phyloP scores from a whole-genome alignment of 2,113 vertebrate species.

The Tenrec ecaudatus region DNA sequence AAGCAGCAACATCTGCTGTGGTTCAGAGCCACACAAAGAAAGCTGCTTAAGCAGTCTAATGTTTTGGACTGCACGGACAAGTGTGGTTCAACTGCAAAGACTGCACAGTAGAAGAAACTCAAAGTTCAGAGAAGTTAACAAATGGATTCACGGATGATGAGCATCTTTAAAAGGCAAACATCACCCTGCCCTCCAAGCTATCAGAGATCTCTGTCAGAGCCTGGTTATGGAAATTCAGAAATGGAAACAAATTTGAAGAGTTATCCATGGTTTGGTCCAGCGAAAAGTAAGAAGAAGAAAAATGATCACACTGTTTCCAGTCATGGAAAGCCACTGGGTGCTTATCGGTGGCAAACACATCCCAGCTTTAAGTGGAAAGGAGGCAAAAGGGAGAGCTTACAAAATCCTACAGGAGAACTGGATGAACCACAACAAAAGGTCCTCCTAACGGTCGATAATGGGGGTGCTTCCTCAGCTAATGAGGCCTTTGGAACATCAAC shows the following conservation, averaged over 20 bases:
- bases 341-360: constrained; percentile 82
- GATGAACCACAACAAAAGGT: constrained; percentile 31
- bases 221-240: constrained; percentile 76
- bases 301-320: constrained; percentile 73
- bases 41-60: constrained; percentile 72
- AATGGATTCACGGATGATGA: constrained; percentile 83
- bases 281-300: constrained; percentile 82
- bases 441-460: constrained; percentile 26
- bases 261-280: constrained; percentile 81
- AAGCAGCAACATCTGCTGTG: constrained; percentile 79
- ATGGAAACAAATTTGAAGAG: constrained; percentile 76
- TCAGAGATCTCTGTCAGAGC: constrained; percentile 85
- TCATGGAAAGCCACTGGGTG: constrained; percentile 72
- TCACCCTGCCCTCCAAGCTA: constrained; percentile 79
- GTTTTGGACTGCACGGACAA: constrained; percentile 77
- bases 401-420: constrained; percentile 47
- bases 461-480: constrained; percentile 4
- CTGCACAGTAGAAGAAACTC: constrained; percentile 66
- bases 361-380: constrained; percentile 76
- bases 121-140: constrained; percentile 48
- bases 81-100: constrained; percentile 62
- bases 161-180: constrained; percentile 83
- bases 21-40: constrained; percentile 72
- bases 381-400: constrained; percentile 62
- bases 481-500: not conserved